These are phyloP conservation scores for Leuctra nigra DNA, from an alignment of 2,888 invertebrate genomes.

Conservation along the genomic window DNA sequence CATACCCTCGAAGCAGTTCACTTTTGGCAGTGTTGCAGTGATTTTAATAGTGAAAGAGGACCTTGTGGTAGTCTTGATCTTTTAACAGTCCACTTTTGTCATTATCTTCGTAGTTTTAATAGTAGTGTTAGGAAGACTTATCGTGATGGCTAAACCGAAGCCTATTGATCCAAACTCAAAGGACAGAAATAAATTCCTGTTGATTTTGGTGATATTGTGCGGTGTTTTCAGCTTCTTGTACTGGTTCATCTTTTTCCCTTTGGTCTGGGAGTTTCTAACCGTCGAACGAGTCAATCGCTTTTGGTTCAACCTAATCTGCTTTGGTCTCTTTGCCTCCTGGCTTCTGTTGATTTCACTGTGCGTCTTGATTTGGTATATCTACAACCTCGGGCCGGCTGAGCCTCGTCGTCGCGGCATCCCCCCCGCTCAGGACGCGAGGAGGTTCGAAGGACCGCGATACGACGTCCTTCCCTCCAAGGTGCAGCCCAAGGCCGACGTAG, in stretches of 20 bases:
- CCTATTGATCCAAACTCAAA: too few relatives aligned
- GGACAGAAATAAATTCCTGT: too few relatives aligned
- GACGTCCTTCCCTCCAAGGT: slow-evolving; percentile 5
- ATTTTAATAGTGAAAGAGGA: too few relatives aligned
- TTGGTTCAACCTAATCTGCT: slow-evolving; percentile 24
- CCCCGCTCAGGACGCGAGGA: neutral
- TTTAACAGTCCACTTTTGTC: too few relatives aligned
- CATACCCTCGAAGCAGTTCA: too few relatives aligned
- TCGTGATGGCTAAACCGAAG: too few relatives aligned
- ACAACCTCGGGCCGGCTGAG: neutral
- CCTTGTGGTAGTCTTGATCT: too few relatives aligned
- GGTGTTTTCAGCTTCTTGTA: slow-evolving; percentile 28
- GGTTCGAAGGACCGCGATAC: slow-evolving; percentile 3
- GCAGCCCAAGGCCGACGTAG: neutral
- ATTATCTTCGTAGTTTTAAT: too few relatives aligned
- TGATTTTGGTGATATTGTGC: too few relatives aligned
- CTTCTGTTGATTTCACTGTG: slow-evolving; percentile 9
- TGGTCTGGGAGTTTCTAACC: slow-evolving; percentile 22
- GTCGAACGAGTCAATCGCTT: slow-evolving; percentile 11
- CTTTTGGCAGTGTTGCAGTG: too few relatives aligned
- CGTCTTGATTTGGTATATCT: slow-evolving; percentile 23
- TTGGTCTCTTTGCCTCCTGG: slow-evolving; percentile 27
- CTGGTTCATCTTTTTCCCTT: slow-evolving; percentile 30
- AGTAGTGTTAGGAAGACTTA: too few relatives aligned
- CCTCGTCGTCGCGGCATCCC: neutral